phyloP scores from a whole-genome alignment of 2,797 vertebrate species.

The Muscicapa comitata region DNA sequence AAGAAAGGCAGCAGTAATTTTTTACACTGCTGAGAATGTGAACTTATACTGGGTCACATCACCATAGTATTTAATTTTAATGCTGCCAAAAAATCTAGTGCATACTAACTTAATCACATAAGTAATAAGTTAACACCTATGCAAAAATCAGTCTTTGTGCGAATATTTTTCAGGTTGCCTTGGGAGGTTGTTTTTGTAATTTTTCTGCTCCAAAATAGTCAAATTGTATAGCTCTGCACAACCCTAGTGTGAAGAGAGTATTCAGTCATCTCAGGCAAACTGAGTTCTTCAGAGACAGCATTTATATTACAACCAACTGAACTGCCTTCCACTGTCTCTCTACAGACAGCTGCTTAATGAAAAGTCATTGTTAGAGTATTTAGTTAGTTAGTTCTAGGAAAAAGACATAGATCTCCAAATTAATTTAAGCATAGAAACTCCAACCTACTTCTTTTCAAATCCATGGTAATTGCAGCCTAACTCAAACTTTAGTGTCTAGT shows the following conservation, averaged over 20 bases:
- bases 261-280: neutral
- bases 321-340: neutral
- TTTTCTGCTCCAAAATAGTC: neutral
- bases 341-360: neutral
- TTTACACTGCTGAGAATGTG: constrained; percentile 1
- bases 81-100: neutral
- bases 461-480: neutral
- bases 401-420: neutral
- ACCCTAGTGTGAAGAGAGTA: neutral
- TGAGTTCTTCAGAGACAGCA: neutral
- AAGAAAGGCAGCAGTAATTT: neutral
- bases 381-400: neutral
- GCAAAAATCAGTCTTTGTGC: neutral
- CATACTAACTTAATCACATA: neutral
- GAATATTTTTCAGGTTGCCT: neutral
- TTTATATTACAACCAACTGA: neutral
- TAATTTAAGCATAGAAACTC: neutral
- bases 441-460: neutral
- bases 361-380: neutral
- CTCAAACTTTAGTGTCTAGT: neutral
- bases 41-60: neutral
- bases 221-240: neutral
- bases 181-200: neutral
- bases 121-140: neutral
- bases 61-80: neutral